Conservation (phyloP, 2,888 invertebrate genomes). For the Amblyjoppa fuscipennis region DNA sequence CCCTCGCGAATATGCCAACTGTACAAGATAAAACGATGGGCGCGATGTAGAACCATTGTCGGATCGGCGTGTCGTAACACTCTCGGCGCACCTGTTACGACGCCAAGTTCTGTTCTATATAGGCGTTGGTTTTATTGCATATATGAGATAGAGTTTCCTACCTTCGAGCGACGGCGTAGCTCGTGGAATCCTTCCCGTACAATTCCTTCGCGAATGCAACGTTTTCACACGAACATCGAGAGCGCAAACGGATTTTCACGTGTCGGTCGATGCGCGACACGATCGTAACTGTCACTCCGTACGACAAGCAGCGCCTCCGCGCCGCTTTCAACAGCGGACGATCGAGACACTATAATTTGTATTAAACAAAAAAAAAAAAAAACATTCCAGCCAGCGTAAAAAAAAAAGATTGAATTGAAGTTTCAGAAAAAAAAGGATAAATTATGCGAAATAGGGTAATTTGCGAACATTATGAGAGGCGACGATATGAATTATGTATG, state of each 20-base stretch:
- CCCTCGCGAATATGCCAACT: conserved; percentile 42
- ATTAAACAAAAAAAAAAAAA: conserved; percentile 1
- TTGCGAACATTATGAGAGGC: conserved; percentile 36
- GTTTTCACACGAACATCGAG: background rate
- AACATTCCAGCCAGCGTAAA: conserved; percentile 55
- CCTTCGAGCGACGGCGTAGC: conserved; percentile 24
- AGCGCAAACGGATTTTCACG: background rate
- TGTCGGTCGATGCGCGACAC: conserved; percentile 5
- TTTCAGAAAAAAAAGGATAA: conserved; percentile 5
- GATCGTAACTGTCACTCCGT: conserved; percentile 4
- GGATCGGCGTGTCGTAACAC: background rate
- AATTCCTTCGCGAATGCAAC: background rate
- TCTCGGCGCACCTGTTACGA: background rate
- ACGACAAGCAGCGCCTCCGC: conserved; percentile 4
- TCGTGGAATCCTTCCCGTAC: background rate
- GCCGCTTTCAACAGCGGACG: background rate
- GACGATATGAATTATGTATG: conserved; percentile 58
- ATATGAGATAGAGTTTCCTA: conserved; percentile 33
- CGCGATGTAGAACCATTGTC: conserved; percentile 33
- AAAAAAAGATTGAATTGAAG: background rate
- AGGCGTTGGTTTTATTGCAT: conserved; percentile 51
- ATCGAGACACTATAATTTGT: conserved; percentile 22
- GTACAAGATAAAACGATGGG: conserved; percentile 59
- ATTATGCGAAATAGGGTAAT: conserved; percentile 37
- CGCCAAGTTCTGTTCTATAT: conserved; percentile 25